Evolutionary conservation across 2,888 invertebrate species (phyloP).

Genomic region (Pseudoips prasinana): DNA sequence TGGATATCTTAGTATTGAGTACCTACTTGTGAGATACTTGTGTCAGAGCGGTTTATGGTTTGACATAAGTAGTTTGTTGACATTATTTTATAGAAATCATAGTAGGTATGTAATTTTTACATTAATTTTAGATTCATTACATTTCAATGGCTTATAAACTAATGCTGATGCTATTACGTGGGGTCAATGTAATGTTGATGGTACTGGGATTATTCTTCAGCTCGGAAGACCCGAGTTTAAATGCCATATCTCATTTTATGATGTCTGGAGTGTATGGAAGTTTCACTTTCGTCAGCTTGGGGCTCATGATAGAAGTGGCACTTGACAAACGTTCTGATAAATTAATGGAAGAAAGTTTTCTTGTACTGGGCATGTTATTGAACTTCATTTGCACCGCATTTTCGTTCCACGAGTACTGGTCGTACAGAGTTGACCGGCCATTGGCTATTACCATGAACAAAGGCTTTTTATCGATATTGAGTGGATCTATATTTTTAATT

Average conservation of each 20-base stretch:
- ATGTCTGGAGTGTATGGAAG: constrained; percentile 52
- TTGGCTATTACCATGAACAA: constrained; percentile 33
- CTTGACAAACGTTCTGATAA: constrained; percentile 32
- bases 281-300: constrained; percentile 42
- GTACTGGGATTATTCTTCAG: constrained; percentile 39
- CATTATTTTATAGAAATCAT: too few species aligned
- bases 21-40: too few species aligned
- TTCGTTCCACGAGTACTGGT: constrained; percentile 38
- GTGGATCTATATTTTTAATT: constrained; percentile 31
- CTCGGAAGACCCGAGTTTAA: constrained; percentile 42
- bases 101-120: too few species aligned
- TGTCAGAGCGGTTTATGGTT: too few species aligned
- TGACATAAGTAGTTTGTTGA: too few species aligned
- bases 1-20: too few species aligned
- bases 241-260: constrained; percentile 37
- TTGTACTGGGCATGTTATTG: constrained; percentile 34
- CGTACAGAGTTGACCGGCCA: not conserved
- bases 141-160: constrained; percentile 38
- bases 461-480: constrained; percentile 38
- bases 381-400: constrained; percentile 35
- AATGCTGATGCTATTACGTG: constrained; percentile 50
- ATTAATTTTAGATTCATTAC: too few species aligned
- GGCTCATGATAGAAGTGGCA: constrained; percentile 51
- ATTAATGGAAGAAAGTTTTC: constrained; percentile 36
- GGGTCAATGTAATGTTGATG: constrained; percentile 41